Percentiles rank a stretch among this genome's conserved stretches.
phyloP scores from a whole-genome alignment of 2,797 vertebrate genomes.

The Menidia menidia region DNA sequence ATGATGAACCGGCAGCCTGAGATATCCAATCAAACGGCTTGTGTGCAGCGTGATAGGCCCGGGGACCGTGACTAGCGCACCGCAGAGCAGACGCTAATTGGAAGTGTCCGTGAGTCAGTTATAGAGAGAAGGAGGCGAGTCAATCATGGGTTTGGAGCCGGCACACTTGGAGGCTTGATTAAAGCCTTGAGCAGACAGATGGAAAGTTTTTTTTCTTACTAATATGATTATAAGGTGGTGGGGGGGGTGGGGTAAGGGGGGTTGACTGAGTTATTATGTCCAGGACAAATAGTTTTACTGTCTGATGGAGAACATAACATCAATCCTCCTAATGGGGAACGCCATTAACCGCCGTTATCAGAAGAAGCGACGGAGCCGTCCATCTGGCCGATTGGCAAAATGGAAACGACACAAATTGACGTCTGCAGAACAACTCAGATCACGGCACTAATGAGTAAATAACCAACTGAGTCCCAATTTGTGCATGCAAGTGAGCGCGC shows the following conservation, averaged over 20 bases:
- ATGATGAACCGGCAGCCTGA: constrained; percentile 52
- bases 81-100: constrained; percentile 66
- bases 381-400: background rate
- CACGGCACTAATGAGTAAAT: background rate
- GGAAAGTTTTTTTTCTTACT: constrained; percentile 28
- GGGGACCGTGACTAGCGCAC: constrained; percentile 49
- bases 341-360: constrained; percentile 2
- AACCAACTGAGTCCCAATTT: too few species aligned
- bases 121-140: constrained; percentile 54
- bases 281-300: background rate
- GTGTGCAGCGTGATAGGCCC: constrained; percentile 34
- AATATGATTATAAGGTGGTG: constrained; percentile 41
- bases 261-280: constrained; percentile 23
- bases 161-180: constrained; percentile 62
- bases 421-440: background rate
- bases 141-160: constrained; percentile 57
- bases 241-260: background rate
- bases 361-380: background rate
- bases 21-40: constrained; percentile 53
- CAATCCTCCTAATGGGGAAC: background rate
- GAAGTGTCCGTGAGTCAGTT: constrained; percentile 70
- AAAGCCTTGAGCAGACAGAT: constrained; percentile 44
- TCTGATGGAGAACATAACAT: constrained; percentile 12
- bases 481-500: too few species aligned
- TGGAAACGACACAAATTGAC: background rate